Conservation (phyloP, 2,113 vertebrate genomes). For the Chaetorhynchus papuensis region DNA sequence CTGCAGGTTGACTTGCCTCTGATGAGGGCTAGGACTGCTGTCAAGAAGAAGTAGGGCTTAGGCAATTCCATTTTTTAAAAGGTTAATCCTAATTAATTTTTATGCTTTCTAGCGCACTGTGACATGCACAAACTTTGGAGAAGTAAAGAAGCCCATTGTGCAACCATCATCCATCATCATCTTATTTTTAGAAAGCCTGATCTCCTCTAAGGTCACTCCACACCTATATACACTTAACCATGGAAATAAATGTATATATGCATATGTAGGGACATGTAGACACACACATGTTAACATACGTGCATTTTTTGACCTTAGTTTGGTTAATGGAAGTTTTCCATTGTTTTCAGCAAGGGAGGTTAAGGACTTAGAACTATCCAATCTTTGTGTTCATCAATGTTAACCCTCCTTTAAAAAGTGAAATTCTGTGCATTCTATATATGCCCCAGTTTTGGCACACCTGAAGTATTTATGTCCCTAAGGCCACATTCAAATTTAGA, state of each 20-base stretch:
- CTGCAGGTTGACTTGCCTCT: conserved; percentile 32
- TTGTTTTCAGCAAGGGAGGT: neutral
- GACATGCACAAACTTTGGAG: neutral
- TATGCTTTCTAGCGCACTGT: neutral
- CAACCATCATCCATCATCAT: neutral
- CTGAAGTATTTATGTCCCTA: neutral
- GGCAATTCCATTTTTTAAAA: neutral
- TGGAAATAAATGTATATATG: neutral
- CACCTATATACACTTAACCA: neutral
- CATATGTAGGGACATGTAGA: neutral
- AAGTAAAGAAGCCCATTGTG: neutral
- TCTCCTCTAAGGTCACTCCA: neutral
- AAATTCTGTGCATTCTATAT: neutral
- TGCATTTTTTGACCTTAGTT: neutral
- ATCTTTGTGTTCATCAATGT: neutral
- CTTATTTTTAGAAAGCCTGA: neutral
- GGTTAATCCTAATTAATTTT: neutral
- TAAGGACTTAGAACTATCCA: neutral
- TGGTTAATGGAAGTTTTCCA: neutral
- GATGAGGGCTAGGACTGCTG: neutral
- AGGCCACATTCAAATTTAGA: neutral
- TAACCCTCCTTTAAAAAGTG: neutral
- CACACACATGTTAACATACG: fast-evolving
- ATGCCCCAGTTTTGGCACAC: neutral
- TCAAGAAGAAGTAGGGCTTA: neutral